Percentiles rank a stretch among this genome's conserved stretches.
These are phyloP conservation scores for Acronicta aceris DNA, from an alignment of 2,888 invertebrate genomes.

Conservation along the genomic window DNA sequence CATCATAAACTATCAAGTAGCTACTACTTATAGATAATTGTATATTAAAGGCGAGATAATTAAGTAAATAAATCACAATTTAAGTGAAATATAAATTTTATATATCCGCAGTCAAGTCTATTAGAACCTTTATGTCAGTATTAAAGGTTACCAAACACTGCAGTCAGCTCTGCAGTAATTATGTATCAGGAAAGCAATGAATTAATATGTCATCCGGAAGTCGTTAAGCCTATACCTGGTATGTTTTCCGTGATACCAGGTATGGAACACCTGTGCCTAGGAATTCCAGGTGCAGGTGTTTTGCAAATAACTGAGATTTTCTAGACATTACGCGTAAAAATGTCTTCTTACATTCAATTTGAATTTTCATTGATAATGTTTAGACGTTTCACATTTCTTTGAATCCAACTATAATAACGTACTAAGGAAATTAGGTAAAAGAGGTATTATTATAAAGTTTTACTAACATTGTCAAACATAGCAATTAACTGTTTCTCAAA, in stretches of 20 bases:
- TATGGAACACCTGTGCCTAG: constrained; percentile 50
- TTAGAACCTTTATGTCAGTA: constrained; percentile 1
- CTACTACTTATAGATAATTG: background rate
- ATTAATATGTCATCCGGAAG: constrained; percentile 57
- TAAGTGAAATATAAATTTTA: constrained; percentile 3
- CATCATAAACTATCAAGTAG: background rate
- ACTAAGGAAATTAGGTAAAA: too few relatives aligned
- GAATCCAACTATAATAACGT: too few relatives aligned
- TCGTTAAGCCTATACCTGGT: constrained; percentile 36
- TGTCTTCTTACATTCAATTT: constrained; percentile 5
- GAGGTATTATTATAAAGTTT: too few relatives aligned
- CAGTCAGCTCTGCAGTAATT: constrained; percentile 32
- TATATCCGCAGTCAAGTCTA: constrained; percentile 9
- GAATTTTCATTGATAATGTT: constrained; percentile 4
- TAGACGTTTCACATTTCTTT: too few relatives aligned
- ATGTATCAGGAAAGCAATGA: constrained; percentile 50
- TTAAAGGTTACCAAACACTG: constrained; percentile 11
- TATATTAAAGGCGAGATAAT: constrained; percentile 14
- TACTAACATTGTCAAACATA: too few relatives aligned
- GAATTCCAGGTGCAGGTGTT: constrained; percentile 35
- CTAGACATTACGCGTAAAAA: constrained; percentile 11
- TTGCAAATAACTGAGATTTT: constrained; percentile 37
- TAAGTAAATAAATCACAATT: constrained; percentile 6
- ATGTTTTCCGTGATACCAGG: constrained; percentile 50
- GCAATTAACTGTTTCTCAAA: too few relatives aligned